phyloP scores from a whole-genome alignment of 1,140 invertebrate species.

The Tribolium madens region DNA sequence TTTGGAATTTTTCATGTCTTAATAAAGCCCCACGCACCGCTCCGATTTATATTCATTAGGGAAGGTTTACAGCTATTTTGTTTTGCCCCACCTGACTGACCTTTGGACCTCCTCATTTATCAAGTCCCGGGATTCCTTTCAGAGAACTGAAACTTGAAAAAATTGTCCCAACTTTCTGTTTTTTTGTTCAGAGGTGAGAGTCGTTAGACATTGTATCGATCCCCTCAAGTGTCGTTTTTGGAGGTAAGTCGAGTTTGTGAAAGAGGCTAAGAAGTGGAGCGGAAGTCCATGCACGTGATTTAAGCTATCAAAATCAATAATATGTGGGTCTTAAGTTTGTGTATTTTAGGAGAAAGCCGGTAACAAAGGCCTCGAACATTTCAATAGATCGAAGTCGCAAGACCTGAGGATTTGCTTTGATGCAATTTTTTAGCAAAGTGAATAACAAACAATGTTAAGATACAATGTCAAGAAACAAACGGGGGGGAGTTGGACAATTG shows the following conservation, averaged over 20 bases:
- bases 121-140: neutral
- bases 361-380: conserved; percentile 18
- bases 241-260: neutral
- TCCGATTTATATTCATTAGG: conserved; percentile 47
- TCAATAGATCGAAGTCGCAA: conserved; percentile 34
- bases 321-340: conserved; percentile 1
- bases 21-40: conserved; percentile 27
- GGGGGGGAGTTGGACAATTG: neutral
- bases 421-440: neutral
- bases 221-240: neutral
- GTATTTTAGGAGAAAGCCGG: conserved; percentile 14
- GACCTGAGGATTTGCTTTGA: conserved; percentile 18
- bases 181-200: neutral
- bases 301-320: conserved; percentile 34
- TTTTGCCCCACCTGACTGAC: conserved; percentile 36
- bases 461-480: neutral
- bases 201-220: neutral
- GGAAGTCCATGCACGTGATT: conserved; percentile 14
- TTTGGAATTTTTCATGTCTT: conserved; percentile 32
- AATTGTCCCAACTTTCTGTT: too few relatives aligned
- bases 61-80: conserved; percentile 34
- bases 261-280: neutral
- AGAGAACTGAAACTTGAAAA: neutral
- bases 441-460: conserved; percentile 4
- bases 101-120: conserved; percentile 26